Evolutionary conservation across 1,140 invertebrate genomes (phyloP).

Genomic region (Campoletis sonorensis): DNA sequence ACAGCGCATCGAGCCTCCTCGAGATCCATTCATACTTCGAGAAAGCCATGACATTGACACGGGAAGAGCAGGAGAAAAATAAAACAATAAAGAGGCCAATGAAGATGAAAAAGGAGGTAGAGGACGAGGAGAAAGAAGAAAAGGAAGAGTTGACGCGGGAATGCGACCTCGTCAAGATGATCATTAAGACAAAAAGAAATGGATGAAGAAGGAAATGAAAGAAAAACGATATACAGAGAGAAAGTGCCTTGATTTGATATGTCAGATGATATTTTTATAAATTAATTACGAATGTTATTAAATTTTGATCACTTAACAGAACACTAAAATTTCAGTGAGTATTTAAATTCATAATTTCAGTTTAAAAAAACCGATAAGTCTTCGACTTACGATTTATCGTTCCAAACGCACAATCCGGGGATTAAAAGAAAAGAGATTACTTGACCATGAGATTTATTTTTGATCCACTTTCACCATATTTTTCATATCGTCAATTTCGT

Average conservation of each 20-base stretch:
- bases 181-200: not conserved
- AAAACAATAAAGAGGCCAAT: constrained; percentile 8
- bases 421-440: not conserved
- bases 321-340: too few relatives aligned
- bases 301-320: too few relatives aligned
- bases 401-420: too few relatives aligned
- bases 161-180: not conserved
- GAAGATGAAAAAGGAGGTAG: not conserved
- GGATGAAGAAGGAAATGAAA: constrained; percentile 22
- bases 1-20: not conserved
- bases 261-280: not conserved
- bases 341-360: too few relatives aligned
- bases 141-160: constrained; percentile 4
- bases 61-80: not conserved
- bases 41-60: constrained; percentile 30
- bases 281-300: not conserved
- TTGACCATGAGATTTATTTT: too few relatives aligned
- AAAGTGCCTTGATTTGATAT: not conserved
- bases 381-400: too few relatives aligned
- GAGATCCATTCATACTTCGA: constrained; percentile 47
- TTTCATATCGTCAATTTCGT: too few relatives aligned
- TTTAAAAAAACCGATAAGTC: too few relatives aligned
- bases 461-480: too few relatives aligned
- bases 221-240: not conserved
- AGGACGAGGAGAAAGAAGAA: not conserved